Evolutionary conservation across 2,888 invertebrate genomes (phyloP).

Genomic region (Halictus quadricinctus): DNA sequence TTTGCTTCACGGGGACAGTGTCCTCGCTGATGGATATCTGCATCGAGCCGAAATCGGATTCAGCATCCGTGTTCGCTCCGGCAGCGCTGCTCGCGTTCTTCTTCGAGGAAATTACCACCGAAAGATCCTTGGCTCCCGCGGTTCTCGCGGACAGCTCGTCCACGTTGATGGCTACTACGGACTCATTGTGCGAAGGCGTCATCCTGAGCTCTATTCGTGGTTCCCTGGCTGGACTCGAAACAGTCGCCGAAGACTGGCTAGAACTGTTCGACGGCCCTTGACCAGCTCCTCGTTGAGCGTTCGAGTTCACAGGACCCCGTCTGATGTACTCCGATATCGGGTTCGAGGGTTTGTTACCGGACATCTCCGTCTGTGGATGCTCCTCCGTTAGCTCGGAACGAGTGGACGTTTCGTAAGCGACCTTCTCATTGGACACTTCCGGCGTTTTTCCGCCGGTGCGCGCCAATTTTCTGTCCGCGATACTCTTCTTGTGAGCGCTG

Average conservation of each 20-base stretch:
- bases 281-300: neutral
- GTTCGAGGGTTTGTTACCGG: neutral
- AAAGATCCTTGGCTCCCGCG: slow-evolving; percentile 47
- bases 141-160: slow-evolving; percentile 29
- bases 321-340: slow-evolving; percentile 23
- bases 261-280: slow-evolving; percentile 2
- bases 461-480: neutral
- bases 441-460: neutral
- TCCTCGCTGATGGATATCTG: slow-evolving; percentile 65
- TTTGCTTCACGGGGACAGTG: slow-evolving; percentile 63
- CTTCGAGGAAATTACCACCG: slow-evolving; percentile 58
- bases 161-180: slow-evolving; percentile 62
- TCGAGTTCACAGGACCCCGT: neutral
- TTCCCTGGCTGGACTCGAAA: neutral
- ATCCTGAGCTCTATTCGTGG: slow-evolving; percentile 62
- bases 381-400: neutral
- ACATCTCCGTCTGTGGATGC: neutral
- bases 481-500: slow-evolving; percentile 38
- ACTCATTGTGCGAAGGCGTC: slow-evolving; percentile 63
- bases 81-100: neutral
- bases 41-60: slow-evolving; percentile 54
- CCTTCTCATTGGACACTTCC: neutral
- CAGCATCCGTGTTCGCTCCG: neutral
- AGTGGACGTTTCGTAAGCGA: neutral
- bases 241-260: neutral